phyloP scores from a whole-genome alignment of 2,888 invertebrate species.

The Pterostichus niger region DNA sequence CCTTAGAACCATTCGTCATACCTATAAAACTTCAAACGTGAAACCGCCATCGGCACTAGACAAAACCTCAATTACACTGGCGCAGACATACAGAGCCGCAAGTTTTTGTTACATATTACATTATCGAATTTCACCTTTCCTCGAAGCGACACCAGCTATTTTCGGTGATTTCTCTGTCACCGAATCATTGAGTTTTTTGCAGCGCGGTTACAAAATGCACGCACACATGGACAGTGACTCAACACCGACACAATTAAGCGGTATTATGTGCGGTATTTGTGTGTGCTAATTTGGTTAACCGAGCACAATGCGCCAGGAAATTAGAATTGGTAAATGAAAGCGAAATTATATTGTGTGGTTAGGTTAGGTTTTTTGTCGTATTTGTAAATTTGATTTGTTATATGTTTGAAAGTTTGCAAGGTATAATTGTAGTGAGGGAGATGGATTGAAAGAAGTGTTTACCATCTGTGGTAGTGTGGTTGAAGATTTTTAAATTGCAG shows the following conservation, averaged over 20 bases:
- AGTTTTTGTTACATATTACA: constrained; percentile 44
- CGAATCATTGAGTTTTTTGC: constrained; percentile 44
- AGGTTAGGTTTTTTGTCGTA: not conserved
- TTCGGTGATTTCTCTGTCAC: constrained; percentile 54
- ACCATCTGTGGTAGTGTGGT: not conserved
- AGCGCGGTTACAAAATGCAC: constrained; percentile 45
- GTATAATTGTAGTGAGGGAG: constrained; percentile 7
- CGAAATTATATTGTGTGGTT: constrained; percentile 35
- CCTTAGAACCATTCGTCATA: not conserved
- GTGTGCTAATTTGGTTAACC: constrained; percentile 29
- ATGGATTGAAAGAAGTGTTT: constrained; percentile 5
- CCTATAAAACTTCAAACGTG: not conserved
- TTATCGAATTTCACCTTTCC: constrained; percentile 34
- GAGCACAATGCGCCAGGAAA: constrained; percentile 31
- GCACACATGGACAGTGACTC: not conserved
- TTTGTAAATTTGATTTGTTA: constrained; percentile 27
- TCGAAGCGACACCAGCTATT: constrained; percentile 20
- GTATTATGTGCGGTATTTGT: constrained; percentile 8
- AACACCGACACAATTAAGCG: constrained; percentile 16
- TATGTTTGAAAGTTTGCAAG: not conserved
- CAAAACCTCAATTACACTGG: constrained; percentile 5
- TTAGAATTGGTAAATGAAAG: constrained; percentile 31
- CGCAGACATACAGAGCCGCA: not conserved
- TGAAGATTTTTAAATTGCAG: not conserved
- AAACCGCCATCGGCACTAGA: not conserved